These are phyloP conservation scores for Ctenicera cuprea DNA, from an alignment of 2,888 invertebrate species.

Conservation along the genomic window DNA sequence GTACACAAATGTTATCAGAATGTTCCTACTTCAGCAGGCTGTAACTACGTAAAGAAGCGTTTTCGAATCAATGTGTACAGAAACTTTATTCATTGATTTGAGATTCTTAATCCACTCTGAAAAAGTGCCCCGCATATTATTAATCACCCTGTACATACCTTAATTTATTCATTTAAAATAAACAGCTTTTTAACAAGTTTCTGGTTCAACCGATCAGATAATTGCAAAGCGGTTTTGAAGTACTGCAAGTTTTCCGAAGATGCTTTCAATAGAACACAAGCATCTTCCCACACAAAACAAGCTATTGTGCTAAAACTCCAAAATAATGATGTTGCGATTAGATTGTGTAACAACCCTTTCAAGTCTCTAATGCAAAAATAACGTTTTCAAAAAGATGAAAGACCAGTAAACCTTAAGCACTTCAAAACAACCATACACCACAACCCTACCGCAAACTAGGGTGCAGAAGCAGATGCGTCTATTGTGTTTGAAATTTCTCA, in stretches of 20 bases:
- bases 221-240: not conserved
- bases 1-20: no score
- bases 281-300: constrained; percentile 8
- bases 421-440: not conserved
- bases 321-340: constrained; percentile 37
- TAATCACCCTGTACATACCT: no score
- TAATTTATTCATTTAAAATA: no score
- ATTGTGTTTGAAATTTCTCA: constrained; percentile 12
- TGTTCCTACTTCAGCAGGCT: no score
- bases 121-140: no score
- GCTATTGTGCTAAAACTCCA: constrained; percentile 18
- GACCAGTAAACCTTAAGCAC: constrained; percentile 10
- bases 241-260: not conserved
- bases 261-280: not conserved
- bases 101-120: no score
- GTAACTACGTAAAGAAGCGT: no score
- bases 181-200: no score
- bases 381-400: constrained; percentile 38
- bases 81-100: no score
- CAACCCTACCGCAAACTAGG: constrained; percentile 21
- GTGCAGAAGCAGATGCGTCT: constrained; percentile 17
- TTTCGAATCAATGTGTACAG: no score
- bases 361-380: constrained; percentile 42
- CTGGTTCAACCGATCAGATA: not conserved
- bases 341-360: constrained; percentile 47